These are phyloP conservation scores for Colletes collaris DNA, from an alignment of 2,888 invertebrate species.

Conservation along the genomic window DNA sequence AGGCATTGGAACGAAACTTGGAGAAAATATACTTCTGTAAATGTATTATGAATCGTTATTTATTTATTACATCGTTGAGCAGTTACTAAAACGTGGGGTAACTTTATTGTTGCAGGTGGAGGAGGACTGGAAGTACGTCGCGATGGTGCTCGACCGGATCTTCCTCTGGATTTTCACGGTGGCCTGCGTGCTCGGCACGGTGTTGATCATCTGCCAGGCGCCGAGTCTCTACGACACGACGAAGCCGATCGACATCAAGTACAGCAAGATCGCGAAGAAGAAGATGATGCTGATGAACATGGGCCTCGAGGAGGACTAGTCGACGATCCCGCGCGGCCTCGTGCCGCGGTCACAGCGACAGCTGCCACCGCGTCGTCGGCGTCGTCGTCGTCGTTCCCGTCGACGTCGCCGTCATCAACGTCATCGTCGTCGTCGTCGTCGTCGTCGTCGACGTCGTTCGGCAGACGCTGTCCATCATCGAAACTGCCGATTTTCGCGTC, in stretches of 20 bases:
- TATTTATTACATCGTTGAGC: no score
- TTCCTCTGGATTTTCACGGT: conserved; percentile 98
- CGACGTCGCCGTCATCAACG: conserved; percentile 25
- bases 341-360: conserved; percentile 60
- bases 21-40: no score
- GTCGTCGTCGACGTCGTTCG: conserved; percentile 24
- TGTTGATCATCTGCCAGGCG: conserved; percentile 94
- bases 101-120: conserved; percentile 87
- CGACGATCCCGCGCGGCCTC: conserved; percentile 75
- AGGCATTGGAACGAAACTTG: no score
- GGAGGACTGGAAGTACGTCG: conserved; percentile 99
- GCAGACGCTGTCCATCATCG: conserved; percentile 59
- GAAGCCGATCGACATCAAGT: conserved; percentile 94
- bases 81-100: no score
- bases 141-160: conserved; percentile 97
- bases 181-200: conserved; percentile 95
- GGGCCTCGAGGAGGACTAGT: conserved; percentile 88
- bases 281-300: conserved; percentile 94
- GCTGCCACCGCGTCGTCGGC: conserved; percentile 35
- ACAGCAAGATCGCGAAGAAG: conserved; percentile 96
- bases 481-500: conserved; percentile 73
- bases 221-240: conserved; percentile 96
- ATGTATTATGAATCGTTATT: no score
- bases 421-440: conserved; percentile 26
- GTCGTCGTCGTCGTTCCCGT: conserved; percentile 28